Percentiles rank a stretch among this genome's conserved stretches.
Evolutionary conservation across 2,888 invertebrate genomes (phyloP).

Genomic region (Nemotelus nigrinus): DNA sequence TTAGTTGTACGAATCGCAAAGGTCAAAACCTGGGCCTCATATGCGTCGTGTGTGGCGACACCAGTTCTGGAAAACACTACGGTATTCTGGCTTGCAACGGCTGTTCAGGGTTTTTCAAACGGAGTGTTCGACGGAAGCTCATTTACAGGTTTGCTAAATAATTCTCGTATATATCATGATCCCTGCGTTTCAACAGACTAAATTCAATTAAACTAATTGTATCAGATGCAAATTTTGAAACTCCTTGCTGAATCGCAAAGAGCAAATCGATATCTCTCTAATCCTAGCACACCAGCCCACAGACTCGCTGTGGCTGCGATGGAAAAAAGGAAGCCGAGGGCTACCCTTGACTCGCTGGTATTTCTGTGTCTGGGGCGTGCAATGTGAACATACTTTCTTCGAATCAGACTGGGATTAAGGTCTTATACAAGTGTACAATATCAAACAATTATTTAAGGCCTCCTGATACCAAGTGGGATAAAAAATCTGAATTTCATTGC

Average conservation of each 20-base stretch:
- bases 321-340: background rate
- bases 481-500: slow-evolving; percentile 51
- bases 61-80: slow-evolving; percentile 96
- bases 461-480: slow-evolving; percentile 49
- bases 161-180: background rate
- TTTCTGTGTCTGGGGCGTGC: slow-evolving; percentile 2
- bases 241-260: slow-evolving; percentile 42
- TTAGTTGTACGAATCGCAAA: slow-evolving; percentile 60
- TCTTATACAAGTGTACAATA: slow-evolving; percentile 50
- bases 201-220: slow-evolving; percentile 51
- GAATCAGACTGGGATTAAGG: slow-evolving; percentile 52
- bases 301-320: background rate
- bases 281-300: slow-evolving; percentile 1
- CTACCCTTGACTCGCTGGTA: slow-evolving; percentile 10
- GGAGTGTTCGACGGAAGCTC: slow-evolving; percentile 93
- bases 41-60: slow-evolving; percentile 97
- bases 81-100: slow-evolving; percentile 99
- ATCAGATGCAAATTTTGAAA: slow-evolving; percentile 48
- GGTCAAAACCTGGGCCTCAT: slow-evolving; percentile 79
- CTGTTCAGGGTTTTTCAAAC: slow-evolving; percentile 98
- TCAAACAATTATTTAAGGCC: slow-evolving; percentile 53
- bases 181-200: slow-evolving; percentile 25
- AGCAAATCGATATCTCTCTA: slow-evolving; percentile 41
- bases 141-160: slow-evolving; percentile 85
- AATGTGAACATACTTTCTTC: slow-evolving; percentile 45